Base-by-base conservation (phyloP, 2,888 invertebrate genomes). In the Selenia dentaria region DNA sequence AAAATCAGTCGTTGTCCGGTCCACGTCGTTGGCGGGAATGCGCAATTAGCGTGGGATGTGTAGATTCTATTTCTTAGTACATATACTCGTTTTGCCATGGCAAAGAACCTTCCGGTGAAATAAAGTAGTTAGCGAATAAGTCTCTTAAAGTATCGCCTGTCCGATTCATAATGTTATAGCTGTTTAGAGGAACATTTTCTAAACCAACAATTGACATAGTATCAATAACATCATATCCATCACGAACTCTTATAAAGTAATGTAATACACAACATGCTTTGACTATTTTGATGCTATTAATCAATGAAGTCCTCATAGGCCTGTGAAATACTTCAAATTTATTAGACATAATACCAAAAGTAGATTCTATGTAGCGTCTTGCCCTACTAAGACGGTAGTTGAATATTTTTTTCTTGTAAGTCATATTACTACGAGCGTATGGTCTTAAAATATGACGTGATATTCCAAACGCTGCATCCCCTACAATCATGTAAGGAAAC, bases 381-480 rank as follows among this genome's bases (percentile, higher is more conserved):
- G n/a, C 51, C 41, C 45, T 37, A 35, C 46, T 42, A 18, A 46
- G 38, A 26, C 42, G 42, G 39, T 51, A 51, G 42, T 46, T 44
- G 34, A 38, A 42, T 34, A 43, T 43, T 38, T 49, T 48, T 43
- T 49, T 50, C 40, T 49, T 49, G 38, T 49, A 25, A 38, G 49
- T 49, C 39, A 38, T 42, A 37, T n/a, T n/a, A n/a, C n/a, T n/a
- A n/a, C n/a, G n/a, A n/a, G 47, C 47, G 37, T 50, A 45, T 40
- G 44, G 40, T 43, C 40, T 41, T 45, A 45, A 41, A 50, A 50
- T 38, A 45, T 50, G 40, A 34, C 37, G 36, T 40, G 40, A 45
- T 45, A 50, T 45, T 45, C 50, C 45, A 50, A 50, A 45, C 37
- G 45, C 45, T 41, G 45, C 41, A 45, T 45, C 50, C 37, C 41